Conservation (phyloP, 30 jellyfish, hydroid and myxozoan species). For the Euphysa ruthae region DNA sequence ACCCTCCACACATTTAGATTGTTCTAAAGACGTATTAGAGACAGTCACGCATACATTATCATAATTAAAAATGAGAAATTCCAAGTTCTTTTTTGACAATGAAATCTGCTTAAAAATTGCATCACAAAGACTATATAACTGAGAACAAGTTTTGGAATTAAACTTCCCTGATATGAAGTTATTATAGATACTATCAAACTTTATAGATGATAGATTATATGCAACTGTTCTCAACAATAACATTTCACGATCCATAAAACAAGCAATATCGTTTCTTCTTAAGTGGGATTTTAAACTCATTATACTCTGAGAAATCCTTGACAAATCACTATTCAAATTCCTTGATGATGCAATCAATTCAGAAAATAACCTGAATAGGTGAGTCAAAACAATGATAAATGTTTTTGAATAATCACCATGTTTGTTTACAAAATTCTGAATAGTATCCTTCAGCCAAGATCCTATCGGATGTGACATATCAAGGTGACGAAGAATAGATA, state of each 20-base stretch:
- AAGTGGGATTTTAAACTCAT: too few species aligned
- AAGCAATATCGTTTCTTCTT: too few species aligned
- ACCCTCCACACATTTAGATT: conserved; percentile 7
- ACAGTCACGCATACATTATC: conserved; percentile 4
- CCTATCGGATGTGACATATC: conserved; percentile 26
- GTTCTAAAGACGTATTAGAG: not conserved
- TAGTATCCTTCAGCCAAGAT: not conserved
- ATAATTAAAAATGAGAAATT: conserved; percentile 4
- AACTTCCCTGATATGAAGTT: not conserved
- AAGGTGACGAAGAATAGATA: conserved; percentile 10
- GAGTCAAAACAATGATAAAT: not conserved
- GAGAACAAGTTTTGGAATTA: not conserved
- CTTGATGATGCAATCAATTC: not conserved
- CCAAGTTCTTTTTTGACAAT: not conserved
- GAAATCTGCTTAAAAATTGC: not conserved
- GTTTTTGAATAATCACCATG: conserved; percentile 7
- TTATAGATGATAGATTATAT: not conserved
- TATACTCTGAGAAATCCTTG: not conserved
- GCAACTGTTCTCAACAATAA: not conserved
- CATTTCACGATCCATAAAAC: too few species aligned
- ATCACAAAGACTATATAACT: not conserved
- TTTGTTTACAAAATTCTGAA: not conserved
- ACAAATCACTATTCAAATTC: not conserved
- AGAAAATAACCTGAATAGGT: not conserved
- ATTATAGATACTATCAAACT: not conserved